Base-by-base conservation (phyloP, 1,140 invertebrate genomes). In the Drosophila bocqueti region DNA sequence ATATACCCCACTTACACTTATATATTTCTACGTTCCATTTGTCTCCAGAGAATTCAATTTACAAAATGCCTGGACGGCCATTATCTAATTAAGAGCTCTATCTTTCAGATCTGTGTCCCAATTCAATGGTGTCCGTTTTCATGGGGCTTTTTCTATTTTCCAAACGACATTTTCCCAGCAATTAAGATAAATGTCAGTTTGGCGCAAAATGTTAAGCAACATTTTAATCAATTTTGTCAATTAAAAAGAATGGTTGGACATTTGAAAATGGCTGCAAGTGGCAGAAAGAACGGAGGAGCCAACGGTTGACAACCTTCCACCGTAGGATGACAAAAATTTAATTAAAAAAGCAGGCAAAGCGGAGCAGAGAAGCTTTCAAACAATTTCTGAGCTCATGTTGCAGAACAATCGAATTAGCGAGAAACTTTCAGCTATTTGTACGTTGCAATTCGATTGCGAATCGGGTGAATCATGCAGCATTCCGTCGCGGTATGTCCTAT, bases 191-290 rank as follows among this genome's bases (percentile, higher is more conserved):
- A 87, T 87, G 77, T 87, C 84, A 84, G 77, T 84, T 79, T 87
- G 68, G 52, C 47, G 64, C 67, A 86, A 81, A 79, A 89, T 81
- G 80, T 83, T 81, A 78, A 89, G 83, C 67, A 83, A 87, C 80
- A 89, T 89, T 87, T 87, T 90, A 87, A 89, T 87, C 84, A 87
- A 87, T 87, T 87, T 87, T 71, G 78, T 89, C 84, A 87, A 87
- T 87, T 89, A 87, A 78, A 84, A 78, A 62, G 66, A 83, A 80
- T 71, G 73, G 65, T 67, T 58, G 65, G 55, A 49, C 74, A 82
- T 79, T 80, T 75, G 16, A 26, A 65, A 79, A 50, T 59, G 63
- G 15, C 26, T 64, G 50, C 57, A 31, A 29, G 15, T 40, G 58
- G 18, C 26, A n/a, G 26, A 34, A 11, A 7, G 36, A 36, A n/a